Evolutionary conservation across 2,113 vertebrate genomes (phyloP), one percentile per base, ranked within the genome.

Genomic region (Arizona elegans): DNA sequence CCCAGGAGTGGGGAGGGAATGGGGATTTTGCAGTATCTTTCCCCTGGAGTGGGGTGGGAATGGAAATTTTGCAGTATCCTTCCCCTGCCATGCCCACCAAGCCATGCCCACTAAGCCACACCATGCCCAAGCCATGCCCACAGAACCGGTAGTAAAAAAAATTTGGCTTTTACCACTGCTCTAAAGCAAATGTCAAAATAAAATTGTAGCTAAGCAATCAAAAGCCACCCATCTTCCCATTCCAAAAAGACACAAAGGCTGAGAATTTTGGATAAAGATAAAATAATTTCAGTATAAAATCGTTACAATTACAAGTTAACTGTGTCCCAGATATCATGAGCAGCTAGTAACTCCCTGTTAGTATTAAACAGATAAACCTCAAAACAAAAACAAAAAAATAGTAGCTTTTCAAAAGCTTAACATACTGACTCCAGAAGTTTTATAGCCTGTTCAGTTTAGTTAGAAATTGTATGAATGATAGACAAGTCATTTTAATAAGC

Each of bases 361-460:
- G 33, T 12, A 23, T 92, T 92, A 65, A 3, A 15, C 15, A 75
- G n/a, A 33, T n/a, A 90, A 0, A 1, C 2, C 0, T 86, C 70
- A 23, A 91, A 75, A 58, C 26, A 92, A 94, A 50, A 50, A 50
- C 47, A 94, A 47, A 19, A 21, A 3, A 92, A 95, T 90, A 94
- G 92, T 92, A 94, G 19, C 91, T 93, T 96, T 97, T 94, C 75
- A 95, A 93, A 95, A 6, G 12, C 54, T 90, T 92, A 93, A 94
- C 95, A 92, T 95, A 95, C 93, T 95, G 85, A 29, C 86, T 95
- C 81, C 85, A 33, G 90, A 94, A 81, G 54, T 92, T 93, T 50
- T 94, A n/a, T 90, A 95, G 94, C 50, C 95, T 47, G 23, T 50
- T 65, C 54, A 95, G 91, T 92, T 95, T 15, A 93, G 90, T 96